A percentile compares a stretch with the other conserved stretches of the same genome.
Conservation (phyloP, 2,797 vertebrate species). For the Margarornis squamiger region DNA sequence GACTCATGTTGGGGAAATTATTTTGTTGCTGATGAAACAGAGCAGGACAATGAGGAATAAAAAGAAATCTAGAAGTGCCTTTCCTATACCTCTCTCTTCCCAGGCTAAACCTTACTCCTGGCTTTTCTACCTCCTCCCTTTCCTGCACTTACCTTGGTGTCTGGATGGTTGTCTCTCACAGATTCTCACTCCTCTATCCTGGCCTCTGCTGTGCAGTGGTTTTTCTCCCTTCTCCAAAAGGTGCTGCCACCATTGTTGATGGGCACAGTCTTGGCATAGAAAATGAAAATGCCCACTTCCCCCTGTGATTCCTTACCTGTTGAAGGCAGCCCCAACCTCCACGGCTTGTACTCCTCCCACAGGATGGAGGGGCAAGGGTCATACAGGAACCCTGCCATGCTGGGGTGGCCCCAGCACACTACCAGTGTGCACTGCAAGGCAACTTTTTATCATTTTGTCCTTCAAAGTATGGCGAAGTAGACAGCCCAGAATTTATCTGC, state of each 20-base stretch:
- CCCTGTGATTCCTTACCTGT: background rate
- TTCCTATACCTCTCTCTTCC: background rate
- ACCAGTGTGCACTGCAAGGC: background rate
- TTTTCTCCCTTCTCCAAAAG: background rate
- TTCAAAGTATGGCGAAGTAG: background rate
- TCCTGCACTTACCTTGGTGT: background rate
- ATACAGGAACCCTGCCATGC: background rate
- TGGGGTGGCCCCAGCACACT: background rate
- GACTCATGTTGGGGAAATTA: fast-evolving
- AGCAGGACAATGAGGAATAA: background rate
- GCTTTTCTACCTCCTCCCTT: background rate
- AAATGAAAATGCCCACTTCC: background rate
- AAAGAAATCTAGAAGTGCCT: background rate
- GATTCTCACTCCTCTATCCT: background rate
- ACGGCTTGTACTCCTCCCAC: background rate
- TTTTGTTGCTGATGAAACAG: background rate
- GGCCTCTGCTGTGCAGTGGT: background rate
- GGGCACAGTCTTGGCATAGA: background rate
- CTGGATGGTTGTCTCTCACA: background rate
- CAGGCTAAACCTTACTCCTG: background rate
- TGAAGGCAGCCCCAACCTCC: background rate
- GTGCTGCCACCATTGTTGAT: fast-evolving
- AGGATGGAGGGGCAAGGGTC: fast-evolving
- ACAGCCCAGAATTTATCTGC: background rate
- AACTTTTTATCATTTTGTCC: background rate